phyloP scores from a whole-genome alignment of 2,797 vertebrate species.

The Sebastes hubbsi region DNA sequence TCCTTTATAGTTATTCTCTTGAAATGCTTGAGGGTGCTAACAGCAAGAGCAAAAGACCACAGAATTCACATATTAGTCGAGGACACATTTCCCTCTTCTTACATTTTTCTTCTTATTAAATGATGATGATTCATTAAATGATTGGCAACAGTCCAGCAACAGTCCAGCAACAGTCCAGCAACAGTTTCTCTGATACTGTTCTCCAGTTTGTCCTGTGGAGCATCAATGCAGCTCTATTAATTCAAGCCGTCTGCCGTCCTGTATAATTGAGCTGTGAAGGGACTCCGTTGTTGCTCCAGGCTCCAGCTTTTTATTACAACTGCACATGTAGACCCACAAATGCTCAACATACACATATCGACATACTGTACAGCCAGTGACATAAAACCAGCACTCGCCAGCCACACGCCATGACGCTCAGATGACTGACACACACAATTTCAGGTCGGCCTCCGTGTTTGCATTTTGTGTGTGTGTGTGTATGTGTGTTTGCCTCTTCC shows the following conservation, averaged over 20 bases:
- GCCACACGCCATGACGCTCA: background rate
- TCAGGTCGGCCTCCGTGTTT: slow-evolving; percentile 18
- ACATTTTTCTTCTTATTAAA: background rate
- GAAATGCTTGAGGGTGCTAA: background rate
- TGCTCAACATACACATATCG: background rate
- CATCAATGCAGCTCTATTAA: slow-evolving; percentile 40
- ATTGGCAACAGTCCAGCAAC: background rate
- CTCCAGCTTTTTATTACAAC: slow-evolving; percentile 28
- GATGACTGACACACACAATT: slow-evolving; percentile 8
- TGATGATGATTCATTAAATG: background rate
- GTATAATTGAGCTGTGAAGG: slow-evolving; percentile 59
- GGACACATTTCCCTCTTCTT: background rate
- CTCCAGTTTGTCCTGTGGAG: slow-evolving; percentile 9
- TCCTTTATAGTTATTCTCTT: background rate
- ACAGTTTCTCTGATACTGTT: slow-evolving; percentile 14
- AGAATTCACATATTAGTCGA: background rate
- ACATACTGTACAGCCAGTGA: background rate
- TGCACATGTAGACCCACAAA: slow-evolving; percentile 7
- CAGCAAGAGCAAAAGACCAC: background rate
- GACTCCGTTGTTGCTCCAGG: slow-evolving; percentile 33
- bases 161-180: background rate
- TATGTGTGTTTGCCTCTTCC: slow-evolving; percentile 25
- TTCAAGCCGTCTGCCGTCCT: slow-evolving; percentile 47
- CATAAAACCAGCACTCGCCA: background rate
- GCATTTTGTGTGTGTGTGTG: background rate